These are phyloP conservation scores for Xanthia icteritia DNA, from an alignment of 2,888 invertebrate genomes.

Conservation along the genomic window DNA sequence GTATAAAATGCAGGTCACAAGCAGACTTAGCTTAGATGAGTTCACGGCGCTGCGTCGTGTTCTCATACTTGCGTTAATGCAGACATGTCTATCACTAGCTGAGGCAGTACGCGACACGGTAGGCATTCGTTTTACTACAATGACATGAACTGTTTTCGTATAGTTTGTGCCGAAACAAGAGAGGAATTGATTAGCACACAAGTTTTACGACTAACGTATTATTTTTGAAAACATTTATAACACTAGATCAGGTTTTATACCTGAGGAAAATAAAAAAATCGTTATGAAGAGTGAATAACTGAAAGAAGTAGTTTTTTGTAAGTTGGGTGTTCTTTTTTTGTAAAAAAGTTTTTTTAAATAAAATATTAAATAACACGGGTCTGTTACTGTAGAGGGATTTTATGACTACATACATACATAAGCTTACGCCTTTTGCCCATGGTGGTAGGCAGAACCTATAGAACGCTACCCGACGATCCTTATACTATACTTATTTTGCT, in stretches of 20 bases:
- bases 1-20: neutral
- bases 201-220: too few relatives aligned
- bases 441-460: neutral
- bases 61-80: too few relatives aligned
- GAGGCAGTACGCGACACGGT: neutral
- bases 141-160: too few relatives aligned
- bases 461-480: too few relatives aligned
- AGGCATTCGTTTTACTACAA: neutral
- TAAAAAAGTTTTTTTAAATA: neutral
- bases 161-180: neutral
- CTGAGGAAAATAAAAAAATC: neutral
- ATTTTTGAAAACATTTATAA: too few relatives aligned
- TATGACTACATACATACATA: neutral
- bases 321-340: too few relatives aligned
- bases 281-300: neutral
- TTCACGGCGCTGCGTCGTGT: too few relatives aligned
- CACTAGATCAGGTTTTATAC: too few relatives aligned
- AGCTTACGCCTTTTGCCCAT: neutral
- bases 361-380: neutral
- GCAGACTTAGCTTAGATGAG: neutral
- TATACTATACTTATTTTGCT: too few relatives aligned
- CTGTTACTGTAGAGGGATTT: neutral
- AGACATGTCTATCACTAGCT: neutral
- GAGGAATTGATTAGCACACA: neutral
- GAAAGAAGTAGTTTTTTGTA: too few relatives aligned